phyloP scores from a whole-genome alignment of 2,888 invertebrate genomes.

The Criorhina ranunculi region DNA sequence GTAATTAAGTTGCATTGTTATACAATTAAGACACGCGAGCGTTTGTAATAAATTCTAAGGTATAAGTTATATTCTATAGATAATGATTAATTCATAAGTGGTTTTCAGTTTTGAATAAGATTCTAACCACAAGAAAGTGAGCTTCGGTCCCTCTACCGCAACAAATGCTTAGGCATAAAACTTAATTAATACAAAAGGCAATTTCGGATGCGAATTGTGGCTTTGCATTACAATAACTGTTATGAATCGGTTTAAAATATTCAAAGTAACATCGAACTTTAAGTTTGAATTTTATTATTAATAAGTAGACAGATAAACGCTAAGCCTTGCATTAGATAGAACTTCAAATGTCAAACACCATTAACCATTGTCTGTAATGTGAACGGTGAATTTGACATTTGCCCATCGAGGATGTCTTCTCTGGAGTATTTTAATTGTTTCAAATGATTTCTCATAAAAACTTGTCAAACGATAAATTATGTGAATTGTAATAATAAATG shows the following conservation, averaged over 20 bases:
- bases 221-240: background rate
- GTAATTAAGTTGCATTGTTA: slow-evolving; percentile 38
- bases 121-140: background rate
- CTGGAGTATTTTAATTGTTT: no score
- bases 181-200: background rate
- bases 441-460: no score
- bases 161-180: background rate
- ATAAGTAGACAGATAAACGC: no score
- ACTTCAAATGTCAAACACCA: no score
- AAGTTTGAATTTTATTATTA: no score
- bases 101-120: slow-evolving; percentile 2
- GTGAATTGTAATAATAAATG: no score
- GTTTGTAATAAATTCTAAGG: slow-evolving; percentile 2
- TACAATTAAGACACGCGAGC: slow-evolving; percentile 11
- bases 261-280: background rate
- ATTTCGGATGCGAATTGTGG: background rate
- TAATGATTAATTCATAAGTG: slow-evolving; percentile 1
- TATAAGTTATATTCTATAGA: slow-evolving; percentile 2
- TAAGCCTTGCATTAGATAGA: no score
- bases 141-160: background rate
- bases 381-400: no score
- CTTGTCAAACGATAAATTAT: no score
- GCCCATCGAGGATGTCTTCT: no score
- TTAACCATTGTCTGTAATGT: no score
- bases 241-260: background rate